Percentiles rank a stretch among this genome's conserved stretches.
These are phyloP conservation scores for Alauda arvensis DNA, from an alignment of 2,797 vertebrate genomes.

Conservation along the genomic window DNA sequence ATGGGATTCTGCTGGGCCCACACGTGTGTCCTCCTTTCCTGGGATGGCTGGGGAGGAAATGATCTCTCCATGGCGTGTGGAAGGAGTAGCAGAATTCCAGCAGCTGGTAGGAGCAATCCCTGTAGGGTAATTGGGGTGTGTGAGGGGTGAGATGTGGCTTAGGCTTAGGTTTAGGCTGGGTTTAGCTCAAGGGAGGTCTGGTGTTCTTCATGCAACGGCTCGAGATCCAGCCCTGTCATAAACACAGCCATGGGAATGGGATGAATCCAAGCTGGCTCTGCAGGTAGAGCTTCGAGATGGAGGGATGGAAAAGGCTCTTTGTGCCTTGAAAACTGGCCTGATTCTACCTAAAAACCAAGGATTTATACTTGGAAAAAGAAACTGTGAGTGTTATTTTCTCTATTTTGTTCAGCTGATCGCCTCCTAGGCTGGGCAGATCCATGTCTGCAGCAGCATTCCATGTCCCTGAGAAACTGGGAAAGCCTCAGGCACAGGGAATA, in stretches of 20 bases:
- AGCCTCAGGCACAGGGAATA: not conserved
- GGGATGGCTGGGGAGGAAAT: not conserved
- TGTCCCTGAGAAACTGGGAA: not conserved
- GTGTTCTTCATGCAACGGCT: not conserved
- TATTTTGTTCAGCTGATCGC: fast-evolving
- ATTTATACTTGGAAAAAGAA: not conserved
- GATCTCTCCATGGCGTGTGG: fast-evolving
- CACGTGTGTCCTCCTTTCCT: not conserved
- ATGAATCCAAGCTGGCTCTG: not conserved
- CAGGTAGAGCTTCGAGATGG: not conserved
- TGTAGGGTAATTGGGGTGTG: not conserved
- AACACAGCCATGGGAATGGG: not conserved
- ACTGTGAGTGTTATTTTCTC: not conserved
- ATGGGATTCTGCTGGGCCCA: not conserved
- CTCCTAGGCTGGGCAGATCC: fast-evolving
- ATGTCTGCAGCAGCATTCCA: not conserved
- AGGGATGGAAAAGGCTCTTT: not conserved
- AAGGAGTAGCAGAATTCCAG: not conserved
- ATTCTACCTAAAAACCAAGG: not conserved
- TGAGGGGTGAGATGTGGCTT: not conserved
- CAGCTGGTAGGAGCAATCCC: not conserved
- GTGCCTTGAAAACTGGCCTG: not conserved
- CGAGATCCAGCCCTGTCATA: not conserved
- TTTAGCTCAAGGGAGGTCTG: not conserved
- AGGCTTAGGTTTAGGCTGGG: not conserved